phyloP scores from a whole-genome alignment of 2,797 vertebrate genomes.

The Mustela erminea region DNA sequence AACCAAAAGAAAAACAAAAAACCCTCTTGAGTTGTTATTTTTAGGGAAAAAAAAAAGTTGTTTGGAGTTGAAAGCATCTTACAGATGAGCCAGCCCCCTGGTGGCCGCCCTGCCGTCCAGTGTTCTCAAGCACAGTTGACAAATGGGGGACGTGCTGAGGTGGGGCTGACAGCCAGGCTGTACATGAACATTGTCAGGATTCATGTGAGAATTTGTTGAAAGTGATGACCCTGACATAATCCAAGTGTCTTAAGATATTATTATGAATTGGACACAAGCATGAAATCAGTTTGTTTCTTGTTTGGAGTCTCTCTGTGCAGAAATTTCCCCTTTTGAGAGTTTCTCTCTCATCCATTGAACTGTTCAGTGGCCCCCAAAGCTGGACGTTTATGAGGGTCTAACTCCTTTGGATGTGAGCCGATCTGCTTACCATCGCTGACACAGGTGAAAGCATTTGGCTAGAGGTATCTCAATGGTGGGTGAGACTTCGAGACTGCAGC shows the following conservation, averaged over 20 bases:
- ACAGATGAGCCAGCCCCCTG: rapidly evolving
- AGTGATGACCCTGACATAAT: not conserved
- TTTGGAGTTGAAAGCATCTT: not conserved
- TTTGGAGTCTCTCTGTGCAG: not conserved
- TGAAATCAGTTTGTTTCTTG: not conserved
- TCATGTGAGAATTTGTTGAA: not conserved
- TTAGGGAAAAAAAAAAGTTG: too few relatives aligned
- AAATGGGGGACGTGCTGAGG: rapidly evolving
- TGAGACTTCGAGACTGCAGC: rapidly evolving
- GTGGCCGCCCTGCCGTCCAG: rapidly evolving
- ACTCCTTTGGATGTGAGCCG: rapidly evolving
- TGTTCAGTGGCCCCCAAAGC: not conserved
- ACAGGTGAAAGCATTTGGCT: rapidly evolving
- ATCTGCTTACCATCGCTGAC: not conserved
- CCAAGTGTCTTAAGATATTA: not conserved
- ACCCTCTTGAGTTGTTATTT: not conserved
- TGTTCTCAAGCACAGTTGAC: too few relatives aligned
- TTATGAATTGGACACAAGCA: not conserved
- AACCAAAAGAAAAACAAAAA: not conserved
- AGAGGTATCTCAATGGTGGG: rapidly evolving
- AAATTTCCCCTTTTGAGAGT: not conserved
- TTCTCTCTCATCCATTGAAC: not conserved
- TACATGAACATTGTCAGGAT: not conserved
- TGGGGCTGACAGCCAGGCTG: rapidly evolving
- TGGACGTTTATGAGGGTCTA: not conserved